Conservation (phyloP, 2,797 vertebrate genomes). For the Arnoldichthys spilopterus region DNA sequence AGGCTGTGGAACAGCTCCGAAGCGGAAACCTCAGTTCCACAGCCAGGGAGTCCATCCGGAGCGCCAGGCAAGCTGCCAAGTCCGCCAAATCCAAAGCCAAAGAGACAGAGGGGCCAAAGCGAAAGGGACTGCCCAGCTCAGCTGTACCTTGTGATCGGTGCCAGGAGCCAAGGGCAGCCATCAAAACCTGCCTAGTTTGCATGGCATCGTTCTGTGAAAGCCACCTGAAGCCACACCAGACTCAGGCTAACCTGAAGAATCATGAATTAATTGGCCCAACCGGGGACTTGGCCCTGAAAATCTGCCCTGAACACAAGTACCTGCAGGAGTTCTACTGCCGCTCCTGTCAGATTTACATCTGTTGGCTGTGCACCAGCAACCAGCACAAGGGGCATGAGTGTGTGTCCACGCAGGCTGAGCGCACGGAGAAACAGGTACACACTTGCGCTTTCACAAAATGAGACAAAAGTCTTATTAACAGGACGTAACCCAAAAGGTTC, state of each 20-base stretch:
- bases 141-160: conserved; percentile 76
- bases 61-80: conserved; percentile 35
- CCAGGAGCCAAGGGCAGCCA: conserved; percentile 64
- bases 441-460: neutral
- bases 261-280: conserved; percentile 79
- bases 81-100: conserved; percentile 51
- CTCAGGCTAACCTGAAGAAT: conserved; percentile 69
- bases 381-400: conserved; percentile 79
- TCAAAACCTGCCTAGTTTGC: conserved; percentile 79
- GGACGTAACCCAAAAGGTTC: too few relatives aligned
- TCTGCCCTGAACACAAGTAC: conserved; percentile 83
- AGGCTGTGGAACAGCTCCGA: conserved; percentile 81
- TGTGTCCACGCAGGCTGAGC: conserved; percentile 76
- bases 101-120: neutral
- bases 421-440: conserved; percentile 76
- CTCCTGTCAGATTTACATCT: conserved; percentile 74
- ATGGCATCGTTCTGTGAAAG: conserved; percentile 79
- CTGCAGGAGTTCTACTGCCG: conserved; percentile 83
- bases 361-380: conserved; percentile 82
- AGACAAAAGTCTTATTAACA: too few relatives aligned
- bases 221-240: conserved; percentile 79
- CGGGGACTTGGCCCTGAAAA: conserved; percentile 74
- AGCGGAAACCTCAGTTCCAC: conserved; percentile 62
- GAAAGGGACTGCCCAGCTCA: conserved; percentile 47
- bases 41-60: conserved; percentile 68